Conservation (phyloP, 2,797 vertebrate genomes). For the Melanotaenia nigrans region DNA sequence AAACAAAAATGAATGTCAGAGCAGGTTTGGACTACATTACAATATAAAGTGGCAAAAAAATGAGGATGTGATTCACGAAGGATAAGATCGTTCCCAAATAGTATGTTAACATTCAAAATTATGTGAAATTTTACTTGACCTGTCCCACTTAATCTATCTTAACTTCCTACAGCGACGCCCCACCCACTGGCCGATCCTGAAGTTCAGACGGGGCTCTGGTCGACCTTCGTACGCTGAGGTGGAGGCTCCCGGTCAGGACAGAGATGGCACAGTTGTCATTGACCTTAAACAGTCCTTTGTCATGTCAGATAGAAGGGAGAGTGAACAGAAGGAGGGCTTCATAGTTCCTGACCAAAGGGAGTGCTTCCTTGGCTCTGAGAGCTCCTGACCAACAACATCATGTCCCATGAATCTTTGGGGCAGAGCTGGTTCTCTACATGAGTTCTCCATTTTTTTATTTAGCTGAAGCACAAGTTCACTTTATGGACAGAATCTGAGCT, state of each 20-base stretch:
- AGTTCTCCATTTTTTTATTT: constrained; percentile 17
- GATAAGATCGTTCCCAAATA: too few species aligned
- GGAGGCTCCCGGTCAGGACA: constrained; percentile 88
- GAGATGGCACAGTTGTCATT: constrained; percentile 88
- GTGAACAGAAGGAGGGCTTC: constrained; percentile 81
- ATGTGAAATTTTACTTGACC: neutral
- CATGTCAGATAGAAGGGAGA: constrained; percentile 75
- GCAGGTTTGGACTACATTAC: too few species aligned
- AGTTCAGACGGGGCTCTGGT: constrained; percentile 92
- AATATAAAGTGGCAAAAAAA: too few species aligned
- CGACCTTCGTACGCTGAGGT: constrained; percentile 94
- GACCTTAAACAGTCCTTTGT: constrained; percentile 82
- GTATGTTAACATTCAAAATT: neutral
- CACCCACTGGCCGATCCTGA: constrained; percentile 93
- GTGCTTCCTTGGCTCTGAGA: constrained; percentile 73
- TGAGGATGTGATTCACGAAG: too few species aligned
- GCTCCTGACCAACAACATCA: constrained; percentile 68
- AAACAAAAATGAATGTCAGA: too few species aligned
- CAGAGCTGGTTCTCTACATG: constrained; percentile 33
- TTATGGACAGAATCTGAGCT: constrained; percentile 22
- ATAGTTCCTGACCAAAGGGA: constrained; percentile 82
- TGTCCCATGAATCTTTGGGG: constrained; percentile 49
- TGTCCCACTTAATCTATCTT: neutral
- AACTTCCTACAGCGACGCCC: constrained; percentile 87
- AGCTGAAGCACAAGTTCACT: constrained; percentile 27